phyloP scores from a whole-genome alignment of 1,140 invertebrate species.

The Drosophila pandora region DNA sequence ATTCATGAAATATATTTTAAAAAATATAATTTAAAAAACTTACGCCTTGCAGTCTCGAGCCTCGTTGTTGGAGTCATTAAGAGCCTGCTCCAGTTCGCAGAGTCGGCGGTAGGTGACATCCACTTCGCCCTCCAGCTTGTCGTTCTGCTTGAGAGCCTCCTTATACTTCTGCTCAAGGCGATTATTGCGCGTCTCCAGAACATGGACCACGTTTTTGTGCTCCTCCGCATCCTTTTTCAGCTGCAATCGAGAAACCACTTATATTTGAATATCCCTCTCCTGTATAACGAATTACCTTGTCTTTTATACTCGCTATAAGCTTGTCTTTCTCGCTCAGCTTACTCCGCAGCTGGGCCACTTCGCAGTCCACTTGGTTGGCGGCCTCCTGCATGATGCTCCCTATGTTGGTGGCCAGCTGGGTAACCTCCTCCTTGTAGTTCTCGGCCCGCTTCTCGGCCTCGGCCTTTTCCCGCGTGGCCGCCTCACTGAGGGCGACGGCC shows the following conservation, averaged over 20 bases:
- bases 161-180: constrained; percentile 59
- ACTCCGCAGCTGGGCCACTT: constrained; percentile 85
- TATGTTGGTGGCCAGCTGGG: constrained; percentile 60
- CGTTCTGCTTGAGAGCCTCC: constrained; percentile 45
- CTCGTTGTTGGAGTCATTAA: constrained; percentile 1
- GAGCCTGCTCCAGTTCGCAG: constrained; percentile 25
- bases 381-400: constrained; percentile 86
- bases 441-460: constrained; percentile 68
- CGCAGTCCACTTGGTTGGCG: constrained; percentile 86
- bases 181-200: constrained; percentile 51
- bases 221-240: constrained; percentile 12
- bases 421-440: constrained; percentile 64
- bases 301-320: constrained; percentile 74
- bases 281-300: constrained; percentile 55
- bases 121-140: constrained; percentile 51
- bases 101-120: constrained; percentile 41
- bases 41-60: constrained; percentile 22
- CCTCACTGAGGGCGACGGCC: constrained; percentile 85
- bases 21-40: neutral
- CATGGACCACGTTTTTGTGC: constrained; percentile 28
- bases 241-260: constrained; percentile 12
- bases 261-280: neutral
- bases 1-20: neutral
- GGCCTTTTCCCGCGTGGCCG: constrained; percentile 84
- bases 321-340: constrained; percentile 86